phyloP scores from a whole-genome alignment of 1,140 invertebrate species.

The Drosophila ambigua region DNA sequence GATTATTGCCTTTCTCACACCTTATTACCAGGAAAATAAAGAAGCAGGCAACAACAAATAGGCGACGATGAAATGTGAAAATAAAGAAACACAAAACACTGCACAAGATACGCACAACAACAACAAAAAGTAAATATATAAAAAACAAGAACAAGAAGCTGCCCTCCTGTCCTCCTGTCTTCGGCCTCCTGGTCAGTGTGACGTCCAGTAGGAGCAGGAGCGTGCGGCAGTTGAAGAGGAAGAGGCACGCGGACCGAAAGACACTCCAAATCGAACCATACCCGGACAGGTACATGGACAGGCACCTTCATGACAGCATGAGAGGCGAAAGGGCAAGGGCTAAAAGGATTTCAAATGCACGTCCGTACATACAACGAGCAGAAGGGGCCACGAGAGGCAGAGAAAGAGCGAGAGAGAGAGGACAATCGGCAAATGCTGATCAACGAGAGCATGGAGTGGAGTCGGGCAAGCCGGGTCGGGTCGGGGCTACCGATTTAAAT shows the following conservation, averaged over 20 bases:
- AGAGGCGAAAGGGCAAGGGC: slow-evolving; percentile 4
- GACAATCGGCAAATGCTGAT: slow-evolving; percentile 26
- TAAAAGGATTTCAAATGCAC: slow-evolving; percentile 40
- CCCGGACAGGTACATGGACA: slow-evolving; percentile 9
- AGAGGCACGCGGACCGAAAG: neutral
- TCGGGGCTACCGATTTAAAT: slow-evolving; percentile 66
- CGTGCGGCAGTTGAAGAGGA: neutral
- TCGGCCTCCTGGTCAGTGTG: slow-evolving; percentile 21
- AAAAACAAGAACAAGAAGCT: slow-evolving; percentile 55
- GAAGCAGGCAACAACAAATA: slow-evolving; percentile 65
- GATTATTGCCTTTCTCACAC: slow-evolving; percentile 83
- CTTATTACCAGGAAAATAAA: slow-evolving; percentile 83
- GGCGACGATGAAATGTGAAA: slow-evolving; percentile 63
- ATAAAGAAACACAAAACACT: slow-evolving; percentile 27
- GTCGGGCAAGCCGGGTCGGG: too few species aligned
- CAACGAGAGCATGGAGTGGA: slow-evolving; percentile 5
- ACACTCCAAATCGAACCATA: slow-evolving; percentile 16
- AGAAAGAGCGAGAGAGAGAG: neutral
- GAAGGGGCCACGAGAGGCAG: neutral
- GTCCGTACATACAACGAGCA: slow-evolving; percentile 5
- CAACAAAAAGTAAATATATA: slow-evolving; percentile 22
- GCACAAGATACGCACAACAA: neutral
- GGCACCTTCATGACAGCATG: neutral
- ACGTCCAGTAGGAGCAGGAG: slow-evolving; percentile 10
- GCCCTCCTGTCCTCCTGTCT: slow-evolving; percentile 11